phyloP scores from a whole-genome alignment of 2,113 vertebrate species.

The Podarcis muralis region DNA sequence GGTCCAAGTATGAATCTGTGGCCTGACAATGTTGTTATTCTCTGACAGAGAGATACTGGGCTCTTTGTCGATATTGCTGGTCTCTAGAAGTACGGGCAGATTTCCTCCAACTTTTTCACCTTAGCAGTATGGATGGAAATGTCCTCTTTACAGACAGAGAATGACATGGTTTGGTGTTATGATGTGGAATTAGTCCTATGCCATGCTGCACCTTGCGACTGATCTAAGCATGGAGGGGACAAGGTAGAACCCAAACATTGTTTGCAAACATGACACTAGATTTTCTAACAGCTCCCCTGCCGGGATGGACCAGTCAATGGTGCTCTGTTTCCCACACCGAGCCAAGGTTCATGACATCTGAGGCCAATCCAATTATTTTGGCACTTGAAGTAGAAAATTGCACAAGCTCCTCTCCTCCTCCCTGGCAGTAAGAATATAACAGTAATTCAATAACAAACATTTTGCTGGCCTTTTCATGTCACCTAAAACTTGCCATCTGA shows the following conservation, averaged over 20 bases:
- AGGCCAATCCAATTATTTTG: too few relatives aligned
- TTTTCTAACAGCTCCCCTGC: too few relatives aligned
- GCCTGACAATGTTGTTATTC: background rate
- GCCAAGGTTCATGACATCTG: too few relatives aligned
- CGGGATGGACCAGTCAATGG: too few relatives aligned
- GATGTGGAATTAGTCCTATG: background rate
- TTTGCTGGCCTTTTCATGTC: too few relatives aligned
- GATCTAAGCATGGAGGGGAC: background rate
- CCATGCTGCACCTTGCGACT: background rate
- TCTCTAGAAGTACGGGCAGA: background rate
- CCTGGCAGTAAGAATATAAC: too few relatives aligned
- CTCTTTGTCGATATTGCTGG: background rate
- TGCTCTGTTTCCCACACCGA: too few relatives aligned
- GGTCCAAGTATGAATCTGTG: background rate
- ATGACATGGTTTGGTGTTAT: background rate
- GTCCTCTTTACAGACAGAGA: background rate
- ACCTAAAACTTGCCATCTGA: too few relatives aligned
- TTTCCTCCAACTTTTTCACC: too few relatives aligned
- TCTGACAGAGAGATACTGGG: background rate
- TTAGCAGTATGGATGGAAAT: background rate
- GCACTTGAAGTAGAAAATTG: too few relatives aligned
- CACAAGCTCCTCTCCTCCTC: too few relatives aligned
- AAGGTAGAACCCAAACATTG: background rate
- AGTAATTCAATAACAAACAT: too few relatives aligned
- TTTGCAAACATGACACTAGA: background rate